A percentile compares a stretch with the other conserved stretches of the same genome.
Conservation (phyloP, 2,797 vertebrate genomes). For the Synanceia verrucosa region DNA sequence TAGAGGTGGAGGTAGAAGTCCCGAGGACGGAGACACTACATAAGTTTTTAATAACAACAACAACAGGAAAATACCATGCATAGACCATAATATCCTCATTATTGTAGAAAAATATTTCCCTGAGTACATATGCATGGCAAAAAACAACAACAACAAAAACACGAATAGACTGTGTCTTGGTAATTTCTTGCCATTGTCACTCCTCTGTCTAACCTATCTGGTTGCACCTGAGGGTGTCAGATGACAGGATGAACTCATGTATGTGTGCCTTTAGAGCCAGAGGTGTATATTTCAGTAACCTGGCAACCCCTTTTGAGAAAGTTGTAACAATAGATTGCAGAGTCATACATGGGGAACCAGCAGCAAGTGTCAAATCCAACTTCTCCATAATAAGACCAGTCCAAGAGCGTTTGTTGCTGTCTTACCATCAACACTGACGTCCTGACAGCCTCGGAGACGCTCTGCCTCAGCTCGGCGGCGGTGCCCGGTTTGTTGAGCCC, state of each 20-base stretch:
- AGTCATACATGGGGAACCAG: constrained; percentile 12
- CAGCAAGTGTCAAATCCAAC: background rate
- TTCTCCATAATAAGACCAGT: background rate
- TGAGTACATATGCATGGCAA: too few species aligned
- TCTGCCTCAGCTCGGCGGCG: constrained; percentile 94
- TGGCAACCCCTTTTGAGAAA: constrained; percentile 73
- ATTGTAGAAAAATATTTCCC: background rate
- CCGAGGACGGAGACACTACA: background rate
- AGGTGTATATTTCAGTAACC: constrained; percentile 72
- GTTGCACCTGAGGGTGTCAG: constrained; percentile 53
- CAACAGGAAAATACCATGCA: background rate
- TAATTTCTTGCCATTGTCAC: background rate
- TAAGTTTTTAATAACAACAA: too few species aligned
- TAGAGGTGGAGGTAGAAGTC: background rate
- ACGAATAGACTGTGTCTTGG: background rate
- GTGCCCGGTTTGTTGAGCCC: constrained; percentile 94
- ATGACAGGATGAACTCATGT: constrained; percentile 41
- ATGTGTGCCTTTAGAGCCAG: constrained; percentile 17
- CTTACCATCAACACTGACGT: constrained; percentile 92
- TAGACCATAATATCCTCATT: background rate
- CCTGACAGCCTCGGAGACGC: constrained; percentile 94
- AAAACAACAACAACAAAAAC: background rate
- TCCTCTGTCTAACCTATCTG: constrained; percentile 42
- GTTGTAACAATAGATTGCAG: constrained; percentile 48
- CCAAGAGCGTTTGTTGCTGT: background rate